phyloP scores from a whole-genome alignment of 2,113 vertebrate species.

The Pipra filicauda region DNA sequence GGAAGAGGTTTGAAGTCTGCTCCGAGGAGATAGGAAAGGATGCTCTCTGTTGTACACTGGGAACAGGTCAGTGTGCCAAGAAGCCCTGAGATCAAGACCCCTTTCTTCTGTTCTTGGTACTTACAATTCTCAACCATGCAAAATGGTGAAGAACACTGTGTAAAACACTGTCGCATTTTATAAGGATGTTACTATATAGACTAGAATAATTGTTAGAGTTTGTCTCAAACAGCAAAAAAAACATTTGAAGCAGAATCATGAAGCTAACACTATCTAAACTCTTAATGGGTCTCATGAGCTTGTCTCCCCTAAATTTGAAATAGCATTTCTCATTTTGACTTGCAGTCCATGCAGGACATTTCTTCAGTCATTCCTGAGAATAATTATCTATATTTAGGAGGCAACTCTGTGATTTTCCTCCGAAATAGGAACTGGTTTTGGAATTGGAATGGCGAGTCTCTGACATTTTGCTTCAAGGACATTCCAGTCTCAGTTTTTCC shows the following conservation, averaged over 20 bases:
- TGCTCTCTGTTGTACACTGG: not conserved
- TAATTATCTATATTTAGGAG: conserved; percentile 12
- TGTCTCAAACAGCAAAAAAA: not conserved
- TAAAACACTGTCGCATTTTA: not conserved
- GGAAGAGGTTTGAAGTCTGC: not conserved
- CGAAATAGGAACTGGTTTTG: conserved; percentile 8
- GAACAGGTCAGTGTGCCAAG: not conserved
- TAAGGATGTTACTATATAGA: not conserved
- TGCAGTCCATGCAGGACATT: not conserved
- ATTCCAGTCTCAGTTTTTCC: conserved; percentile 43
- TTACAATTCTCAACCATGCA: not conserved
- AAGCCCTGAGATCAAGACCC: not conserved
- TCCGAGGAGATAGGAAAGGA: rapidly evolving
- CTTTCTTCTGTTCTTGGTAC: not conserved
- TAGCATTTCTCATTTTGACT: not conserved
- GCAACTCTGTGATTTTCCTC: not conserved
- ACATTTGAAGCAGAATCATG: not conserved
- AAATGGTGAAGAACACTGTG: not conserved
- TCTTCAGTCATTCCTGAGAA: not conserved
- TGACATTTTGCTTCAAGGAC: not conserved
- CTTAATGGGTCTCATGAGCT: not conserved
- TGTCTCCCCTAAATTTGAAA: not conserved
- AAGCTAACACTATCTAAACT: not conserved
- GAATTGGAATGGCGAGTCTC: not conserved
- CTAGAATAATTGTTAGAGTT: not conserved